These are phyloP conservation scores for Steinernema carpocapsae DNA, from an alignment of 2,888 invertebrate genomes.

Conservation along the genomic window DNA sequence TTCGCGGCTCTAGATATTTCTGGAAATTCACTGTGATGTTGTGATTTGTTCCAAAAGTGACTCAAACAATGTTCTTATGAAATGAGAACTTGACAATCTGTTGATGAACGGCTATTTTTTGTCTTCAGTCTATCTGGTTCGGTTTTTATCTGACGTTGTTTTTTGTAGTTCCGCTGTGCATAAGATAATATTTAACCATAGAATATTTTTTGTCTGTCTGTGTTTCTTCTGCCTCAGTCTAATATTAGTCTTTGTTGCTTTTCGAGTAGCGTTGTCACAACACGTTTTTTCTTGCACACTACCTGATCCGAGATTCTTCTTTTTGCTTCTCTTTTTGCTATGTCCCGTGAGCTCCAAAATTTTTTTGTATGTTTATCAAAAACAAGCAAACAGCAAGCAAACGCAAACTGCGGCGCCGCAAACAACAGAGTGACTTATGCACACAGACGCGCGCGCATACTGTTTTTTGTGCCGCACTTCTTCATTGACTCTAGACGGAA, in stretches of 20 bases:
- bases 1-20: too few species aligned
- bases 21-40: too few species aligned
- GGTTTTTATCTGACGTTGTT: too few species aligned
- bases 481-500: not conserved
- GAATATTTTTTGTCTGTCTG: not conserved
- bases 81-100: too few species aligned
- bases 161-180: not conserved
- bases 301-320: not conserved
- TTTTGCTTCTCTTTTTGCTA: not conserved
- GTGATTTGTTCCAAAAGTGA: too few species aligned
- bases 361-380: constrained; percentile 32
- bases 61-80: too few species aligned
- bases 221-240: not conserved
- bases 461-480: not conserved
- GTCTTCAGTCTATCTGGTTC: too few species aligned
- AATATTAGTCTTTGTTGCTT: too few species aligned
- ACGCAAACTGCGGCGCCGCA: not conserved
- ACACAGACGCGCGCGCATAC: not conserved
- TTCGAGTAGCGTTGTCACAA: too few species aligned
- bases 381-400: constrained; percentile 31
- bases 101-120: too few species aligned
- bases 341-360: not conserved
- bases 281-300: too few species aligned
- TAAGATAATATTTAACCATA: not conserved
- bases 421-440: constrained; percentile 12